Evolutionary conservation across 2,113 vertebrate genomes (phyloP).

Genomic region (Actinemys pallida): DNA sequence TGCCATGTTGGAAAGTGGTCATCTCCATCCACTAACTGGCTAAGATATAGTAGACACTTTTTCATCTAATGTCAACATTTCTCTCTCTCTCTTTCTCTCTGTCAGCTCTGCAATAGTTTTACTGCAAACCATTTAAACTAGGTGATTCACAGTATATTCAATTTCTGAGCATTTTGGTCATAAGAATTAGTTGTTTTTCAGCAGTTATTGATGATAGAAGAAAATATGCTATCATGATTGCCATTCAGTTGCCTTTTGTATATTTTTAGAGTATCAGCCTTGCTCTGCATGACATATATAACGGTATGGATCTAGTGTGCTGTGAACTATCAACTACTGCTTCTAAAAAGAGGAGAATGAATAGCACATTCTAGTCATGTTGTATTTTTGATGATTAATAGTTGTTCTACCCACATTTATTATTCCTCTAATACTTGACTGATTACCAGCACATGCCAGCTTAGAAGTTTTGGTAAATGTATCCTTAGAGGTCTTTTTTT

Average conservation of each 20-base stretch:
- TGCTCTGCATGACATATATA: not conserved
- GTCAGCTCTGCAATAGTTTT: not conserved
- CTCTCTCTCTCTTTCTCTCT: not conserved
- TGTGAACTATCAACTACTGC: not conserved
- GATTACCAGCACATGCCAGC: not conserved
- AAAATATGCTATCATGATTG: not conserved
- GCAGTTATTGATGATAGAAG: not conserved
- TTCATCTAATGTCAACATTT: not conserved
- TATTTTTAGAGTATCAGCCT: not conserved
- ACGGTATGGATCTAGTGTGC: not conserved
- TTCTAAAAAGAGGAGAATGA: not conserved
- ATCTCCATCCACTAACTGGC: not conserved
- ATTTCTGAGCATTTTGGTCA: not conserved
- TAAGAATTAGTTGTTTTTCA: not conserved
- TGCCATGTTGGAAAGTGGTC: not conserved
- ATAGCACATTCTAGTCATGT: not conserved
- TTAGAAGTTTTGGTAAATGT: not conserved
- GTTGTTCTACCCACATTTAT: not conserved
- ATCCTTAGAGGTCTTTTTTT: not conserved
- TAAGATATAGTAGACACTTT: not conserved
- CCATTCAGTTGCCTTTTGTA: not conserved
- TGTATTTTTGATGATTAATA: not conserved
- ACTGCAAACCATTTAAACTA: not conserved
- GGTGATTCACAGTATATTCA: not conserved
- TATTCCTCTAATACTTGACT: not conserved